Percentiles rank a stretch among this genome's conserved stretches.
These are phyloP conservation scores for Cinara cedri DNA, from an alignment of 2,888 invertebrate genomes.

Conservation along the genomic window DNA sequence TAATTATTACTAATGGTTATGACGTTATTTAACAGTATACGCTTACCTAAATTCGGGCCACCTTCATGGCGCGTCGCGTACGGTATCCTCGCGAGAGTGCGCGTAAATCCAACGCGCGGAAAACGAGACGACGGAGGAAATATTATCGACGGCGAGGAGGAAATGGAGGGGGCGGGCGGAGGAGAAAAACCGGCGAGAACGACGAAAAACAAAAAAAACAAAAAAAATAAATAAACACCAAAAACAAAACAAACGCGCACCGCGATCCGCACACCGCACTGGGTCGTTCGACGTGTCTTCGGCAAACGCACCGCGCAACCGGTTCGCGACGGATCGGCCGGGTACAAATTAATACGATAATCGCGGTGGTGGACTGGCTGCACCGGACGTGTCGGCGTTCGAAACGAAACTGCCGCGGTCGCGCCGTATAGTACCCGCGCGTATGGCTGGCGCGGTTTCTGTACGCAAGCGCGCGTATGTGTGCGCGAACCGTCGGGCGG, in stretches of 20 bases:
- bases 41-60: background rate
- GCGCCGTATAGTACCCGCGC: slow-evolving; percentile 1
- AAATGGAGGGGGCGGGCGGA: too few species aligned
- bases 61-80: background rate
- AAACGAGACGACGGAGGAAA: too few species aligned
- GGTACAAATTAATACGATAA: too few species aligned
- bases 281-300: background rate
- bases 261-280: background rate
- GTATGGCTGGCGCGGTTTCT: slow-evolving; percentile 5
- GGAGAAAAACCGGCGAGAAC: background rate
- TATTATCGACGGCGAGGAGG: too few species aligned
- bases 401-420: slow-evolving; percentile 26
- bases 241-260: background rate
- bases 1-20: too few species aligned
- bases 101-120: background rate
- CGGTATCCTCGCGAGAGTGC: background rate
- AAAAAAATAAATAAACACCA: too few species aligned
- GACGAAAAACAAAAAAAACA: background rate
- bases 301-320: background rate
- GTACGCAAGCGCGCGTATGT: background rate
- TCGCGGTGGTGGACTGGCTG: background rate
- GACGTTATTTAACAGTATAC: too few species aligned
- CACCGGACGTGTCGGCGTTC: slow-evolving; percentile 20
- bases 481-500: background rate
- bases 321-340: background rate